Evolutionary conservation across 2,888 invertebrate genomes (phyloP).

Genomic region (Ischnus inquisitorius): DNA sequence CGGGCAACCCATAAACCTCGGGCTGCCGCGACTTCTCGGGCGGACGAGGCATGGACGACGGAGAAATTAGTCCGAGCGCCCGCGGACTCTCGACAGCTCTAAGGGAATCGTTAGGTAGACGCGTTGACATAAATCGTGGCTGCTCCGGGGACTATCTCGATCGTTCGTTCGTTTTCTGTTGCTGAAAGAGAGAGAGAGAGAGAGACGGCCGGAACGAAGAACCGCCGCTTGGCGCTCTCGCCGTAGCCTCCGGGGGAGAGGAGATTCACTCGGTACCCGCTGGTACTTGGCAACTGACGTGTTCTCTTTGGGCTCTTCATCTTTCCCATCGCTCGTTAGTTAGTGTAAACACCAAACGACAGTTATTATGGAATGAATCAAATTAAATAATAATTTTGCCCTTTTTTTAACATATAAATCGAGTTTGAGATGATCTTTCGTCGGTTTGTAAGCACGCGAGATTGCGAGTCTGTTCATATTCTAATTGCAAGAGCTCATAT

Average conservation of each 20-base stretch:
- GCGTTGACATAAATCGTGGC: conserved; percentile 71
- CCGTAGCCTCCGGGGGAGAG: neutral
- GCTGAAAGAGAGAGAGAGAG: neutral
- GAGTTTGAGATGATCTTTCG: no score
- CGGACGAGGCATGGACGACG: conserved; percentile 52
- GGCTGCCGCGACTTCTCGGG: conserved; percentile 24
- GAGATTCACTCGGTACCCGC: neutral
- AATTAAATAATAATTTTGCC: no score
- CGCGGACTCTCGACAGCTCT: conserved; percentile 62
- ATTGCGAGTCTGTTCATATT: no score
- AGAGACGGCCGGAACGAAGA: conserved; percentile 4
- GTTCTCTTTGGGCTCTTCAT: conserved; percentile 14
- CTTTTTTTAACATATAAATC: no score
- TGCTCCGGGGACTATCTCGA: conserved; percentile 53
- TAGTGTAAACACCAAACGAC: no score
- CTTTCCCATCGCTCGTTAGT: neutral
- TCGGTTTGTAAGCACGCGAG: no score
- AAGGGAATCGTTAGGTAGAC: conserved; percentile 67
- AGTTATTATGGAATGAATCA: no score
- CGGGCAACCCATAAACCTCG: conserved; percentile 59
- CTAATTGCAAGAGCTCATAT: no score
- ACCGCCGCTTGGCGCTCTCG: neutral
- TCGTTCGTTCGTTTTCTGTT: conserved; percentile 37
- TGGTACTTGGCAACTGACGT: neutral
- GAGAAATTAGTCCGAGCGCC: conserved; percentile 57